These are phyloP conservation scores for Strix uralensis DNA, from an alignment of 2,113 vertebrate species.

Conservation along the genomic window DNA sequence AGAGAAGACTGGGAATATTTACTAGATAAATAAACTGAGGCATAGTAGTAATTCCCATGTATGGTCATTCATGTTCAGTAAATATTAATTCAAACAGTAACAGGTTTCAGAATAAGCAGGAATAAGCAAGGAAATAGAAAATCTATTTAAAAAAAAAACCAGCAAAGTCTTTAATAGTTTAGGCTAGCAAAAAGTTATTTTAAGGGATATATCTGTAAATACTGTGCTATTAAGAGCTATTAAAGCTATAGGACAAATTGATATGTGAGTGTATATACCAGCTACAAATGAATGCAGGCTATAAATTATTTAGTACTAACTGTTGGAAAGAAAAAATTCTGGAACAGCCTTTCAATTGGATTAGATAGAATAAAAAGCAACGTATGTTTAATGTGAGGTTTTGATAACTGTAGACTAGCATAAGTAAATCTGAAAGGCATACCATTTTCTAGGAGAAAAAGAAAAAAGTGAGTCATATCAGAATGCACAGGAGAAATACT, in stretches of 20 bases:
- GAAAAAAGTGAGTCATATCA: not conserved
- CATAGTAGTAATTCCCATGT: not conserved
- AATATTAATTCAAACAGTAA: not conserved
- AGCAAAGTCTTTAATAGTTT: not conserved
- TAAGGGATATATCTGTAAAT: not conserved
- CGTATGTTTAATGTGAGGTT: not conserved
- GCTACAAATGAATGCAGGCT: not conserved
- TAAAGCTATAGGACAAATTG: not conserved
- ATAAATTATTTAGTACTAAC: not conserved
- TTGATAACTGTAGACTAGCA: not conserved
- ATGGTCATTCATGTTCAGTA: not conserved
- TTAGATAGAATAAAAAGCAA: not conserved
- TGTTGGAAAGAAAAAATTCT: not conserved
- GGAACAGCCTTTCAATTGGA: not conserved
- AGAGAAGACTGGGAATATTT: not conserved
- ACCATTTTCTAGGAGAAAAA: not conserved
- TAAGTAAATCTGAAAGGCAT: not conserved
- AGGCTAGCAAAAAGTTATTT: not conserved
- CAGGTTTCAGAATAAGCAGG: not conserved
- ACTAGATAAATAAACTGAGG: not conserved
- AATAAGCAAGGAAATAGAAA: not conserved
- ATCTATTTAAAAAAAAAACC: not conserved
- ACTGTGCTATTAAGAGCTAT: not conserved
- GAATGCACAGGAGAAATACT: not conserved
- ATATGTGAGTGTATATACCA: not conserved